Evolutionary conservation across 2,113 vertebrate species (phyloP).

Genomic region (Tychaedon coryphoeus): DNA sequence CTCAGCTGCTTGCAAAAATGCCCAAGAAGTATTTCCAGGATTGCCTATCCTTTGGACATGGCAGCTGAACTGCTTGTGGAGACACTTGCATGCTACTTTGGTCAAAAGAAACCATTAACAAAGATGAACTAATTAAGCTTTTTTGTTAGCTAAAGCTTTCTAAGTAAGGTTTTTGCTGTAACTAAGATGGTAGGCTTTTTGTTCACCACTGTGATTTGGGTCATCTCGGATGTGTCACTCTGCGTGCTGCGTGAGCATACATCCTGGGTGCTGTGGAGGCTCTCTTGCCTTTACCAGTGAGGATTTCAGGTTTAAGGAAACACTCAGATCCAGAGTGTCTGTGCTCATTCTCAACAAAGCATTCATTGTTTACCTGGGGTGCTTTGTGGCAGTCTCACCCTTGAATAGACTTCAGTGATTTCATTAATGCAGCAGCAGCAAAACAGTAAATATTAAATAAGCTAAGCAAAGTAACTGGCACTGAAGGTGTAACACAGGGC

Average conservation of each 20-base stretch:
- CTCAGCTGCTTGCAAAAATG: neutral
- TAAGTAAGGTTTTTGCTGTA: neutral
- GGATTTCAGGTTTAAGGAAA: neutral
- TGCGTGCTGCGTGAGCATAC: neutral
- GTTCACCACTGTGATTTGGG: accelerated
- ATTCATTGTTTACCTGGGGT: neutral
- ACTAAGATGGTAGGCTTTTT: neutral
- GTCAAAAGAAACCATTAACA: neutral
- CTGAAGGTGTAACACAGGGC: neutral
- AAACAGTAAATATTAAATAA: neutral
- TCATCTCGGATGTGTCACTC: neutral
- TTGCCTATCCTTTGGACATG: neutral
- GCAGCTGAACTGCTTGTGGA: neutral
- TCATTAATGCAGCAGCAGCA: neutral
- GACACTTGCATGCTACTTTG: neutral
- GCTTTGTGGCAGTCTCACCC: neutral
- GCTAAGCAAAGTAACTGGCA: neutral
- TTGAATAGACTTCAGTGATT: neutral
- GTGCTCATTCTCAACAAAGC: neutral
- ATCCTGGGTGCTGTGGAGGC: neutral
- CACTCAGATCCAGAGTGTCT: neutral
- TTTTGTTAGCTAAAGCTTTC: neutral
- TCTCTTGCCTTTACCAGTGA: neutral
- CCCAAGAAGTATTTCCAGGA: neutral
- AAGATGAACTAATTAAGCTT: neutral